Conservation (phyloP, 2,797 vertebrate genomes). For the Salmo trutta region DNA sequence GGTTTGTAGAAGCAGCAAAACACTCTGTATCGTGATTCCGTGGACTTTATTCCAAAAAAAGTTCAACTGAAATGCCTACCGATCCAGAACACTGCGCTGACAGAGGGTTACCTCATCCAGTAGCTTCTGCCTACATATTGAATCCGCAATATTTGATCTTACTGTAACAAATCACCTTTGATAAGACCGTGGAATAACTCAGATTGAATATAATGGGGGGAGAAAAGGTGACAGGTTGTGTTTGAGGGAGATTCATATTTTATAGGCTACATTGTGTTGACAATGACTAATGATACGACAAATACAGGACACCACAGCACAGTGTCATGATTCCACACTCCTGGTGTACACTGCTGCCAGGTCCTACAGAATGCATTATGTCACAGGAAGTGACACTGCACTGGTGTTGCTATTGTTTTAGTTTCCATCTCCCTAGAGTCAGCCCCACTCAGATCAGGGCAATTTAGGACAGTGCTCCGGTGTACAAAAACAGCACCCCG, state of each 20-base stretch:
- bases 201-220: background rate
- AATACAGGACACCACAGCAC: background rate
- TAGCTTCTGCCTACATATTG: background rate
- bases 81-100: background rate
- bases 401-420: background rate
- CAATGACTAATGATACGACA: background rate
- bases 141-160: no score
- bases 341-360: background rate
- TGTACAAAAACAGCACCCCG: background rate
- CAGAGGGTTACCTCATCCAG: background rate
- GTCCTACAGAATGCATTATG: background rate
- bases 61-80: background rate
- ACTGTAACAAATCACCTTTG: no score
- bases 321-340: background rate
- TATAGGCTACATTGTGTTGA: background rate
- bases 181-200: no score
- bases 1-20: no score
- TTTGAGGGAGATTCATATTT: conserved; percentile 6
- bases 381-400: conserved; percentile 1
- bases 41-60: background rate
- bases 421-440: background rate
- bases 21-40: no score
- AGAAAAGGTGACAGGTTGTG: conserved; percentile 8
- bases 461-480: background rate
- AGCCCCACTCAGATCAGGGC: background rate